These are phyloP conservation scores for Garra rufa DNA, from an alignment of 2,113 vertebrate species.

Conservation along the genomic window DNA sequence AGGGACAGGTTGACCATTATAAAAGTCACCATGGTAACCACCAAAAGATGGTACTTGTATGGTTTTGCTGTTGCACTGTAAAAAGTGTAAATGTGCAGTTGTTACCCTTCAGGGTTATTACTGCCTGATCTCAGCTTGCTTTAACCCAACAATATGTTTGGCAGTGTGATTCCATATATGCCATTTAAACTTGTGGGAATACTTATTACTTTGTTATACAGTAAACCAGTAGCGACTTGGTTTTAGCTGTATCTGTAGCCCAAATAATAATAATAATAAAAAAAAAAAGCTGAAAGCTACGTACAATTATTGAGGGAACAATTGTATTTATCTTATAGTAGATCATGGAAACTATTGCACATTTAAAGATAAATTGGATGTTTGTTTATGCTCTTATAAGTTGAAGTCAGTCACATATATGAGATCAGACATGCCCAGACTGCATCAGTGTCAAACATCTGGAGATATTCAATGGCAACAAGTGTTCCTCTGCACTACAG, in stretches of 20 bases:
- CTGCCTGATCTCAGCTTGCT: not conserved
- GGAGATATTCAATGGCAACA: not conserved
- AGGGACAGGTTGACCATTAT: not conserved
- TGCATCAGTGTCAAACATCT: not conserved
- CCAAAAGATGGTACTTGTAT: not conserved
- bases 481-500: not conserved
- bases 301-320: not conserved
- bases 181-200: too few species aligned
- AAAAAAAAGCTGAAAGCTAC: not conserved
- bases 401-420: not conserved
- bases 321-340: not conserved
- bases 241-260: not conserved
- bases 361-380: not conserved
- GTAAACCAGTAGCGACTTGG: not conserved
- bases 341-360: not conserved
- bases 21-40: constrained; percentile 13
- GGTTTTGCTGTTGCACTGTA: not conserved
- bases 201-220: not conserved
- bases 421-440: not conserved
- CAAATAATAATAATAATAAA: not conserved
- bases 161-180: too few species aligned
- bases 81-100: not conserved
- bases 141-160: too few species aligned
- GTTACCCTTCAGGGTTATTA: not conserved
- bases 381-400: not conserved